phyloP scores from a whole-genome alignment of 2,888 invertebrate genomes.

The Andrena dorsata region DNA sequence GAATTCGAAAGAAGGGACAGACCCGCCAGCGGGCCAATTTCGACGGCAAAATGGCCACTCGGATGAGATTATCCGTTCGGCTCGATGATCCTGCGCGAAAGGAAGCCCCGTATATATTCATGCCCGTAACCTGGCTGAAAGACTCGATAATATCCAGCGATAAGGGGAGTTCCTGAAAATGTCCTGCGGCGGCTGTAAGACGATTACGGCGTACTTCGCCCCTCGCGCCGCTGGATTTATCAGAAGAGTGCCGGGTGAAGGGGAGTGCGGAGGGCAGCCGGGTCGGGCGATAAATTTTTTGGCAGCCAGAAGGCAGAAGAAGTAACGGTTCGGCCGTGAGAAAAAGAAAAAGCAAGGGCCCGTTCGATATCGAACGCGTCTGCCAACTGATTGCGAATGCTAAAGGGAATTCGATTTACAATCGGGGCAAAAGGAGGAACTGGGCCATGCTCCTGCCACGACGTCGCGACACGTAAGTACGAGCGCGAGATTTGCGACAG shows the following conservation, averaged over 20 bases:
- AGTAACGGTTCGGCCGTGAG: conserved; percentile 24
- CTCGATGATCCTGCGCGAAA: conserved; percentile 50
- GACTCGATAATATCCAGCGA: conserved; percentile 58
- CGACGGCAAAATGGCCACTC: conserved; percentile 39
- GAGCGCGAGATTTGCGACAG: neutral
- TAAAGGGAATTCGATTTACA: conserved; percentile 35
- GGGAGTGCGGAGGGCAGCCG: conserved; percentile 1
- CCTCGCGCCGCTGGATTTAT: conserved; percentile 45
- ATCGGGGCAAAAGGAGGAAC: neutral
- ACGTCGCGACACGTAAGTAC: neutral
- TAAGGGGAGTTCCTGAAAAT: conserved; percentile 59
- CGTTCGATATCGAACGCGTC: conserved; percentile 9
- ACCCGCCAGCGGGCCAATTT: conserved; percentile 42
- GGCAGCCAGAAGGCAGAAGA: conserved; percentile 28
- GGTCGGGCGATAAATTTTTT: conserved; percentile 50
- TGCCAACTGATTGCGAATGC: conserved; percentile 17
- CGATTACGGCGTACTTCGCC: conserved; percentile 56
- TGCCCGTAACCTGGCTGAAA: conserved; percentile 12
- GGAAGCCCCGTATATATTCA: conserved; percentile 32
- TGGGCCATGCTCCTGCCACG: neutral
- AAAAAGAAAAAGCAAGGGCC: neutral
- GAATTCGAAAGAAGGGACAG: conserved; percentile 29
- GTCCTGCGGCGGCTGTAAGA: conserved; percentile 61
- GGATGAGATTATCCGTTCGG: conserved; percentile 62
- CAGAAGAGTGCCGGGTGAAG: conserved; percentile 16